Evolutionary conservation across 30 jellyfish, hydroid and myxozoan genomes (phyloP).

Genomic region (Rhopilema esculentum): DNA sequence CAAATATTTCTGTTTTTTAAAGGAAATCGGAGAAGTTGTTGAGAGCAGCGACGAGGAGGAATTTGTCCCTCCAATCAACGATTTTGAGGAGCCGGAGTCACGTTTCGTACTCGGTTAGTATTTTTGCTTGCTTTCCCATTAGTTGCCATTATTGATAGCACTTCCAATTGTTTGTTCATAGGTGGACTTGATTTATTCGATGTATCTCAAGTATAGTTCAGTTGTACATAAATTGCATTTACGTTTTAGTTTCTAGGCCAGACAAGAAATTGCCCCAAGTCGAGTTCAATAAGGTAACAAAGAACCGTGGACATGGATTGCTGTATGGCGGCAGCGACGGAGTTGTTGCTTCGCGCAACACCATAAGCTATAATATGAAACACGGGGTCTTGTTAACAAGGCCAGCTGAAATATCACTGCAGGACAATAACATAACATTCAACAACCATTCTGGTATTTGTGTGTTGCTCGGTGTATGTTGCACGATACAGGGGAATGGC

Average conservation of each 20-base stretch:
- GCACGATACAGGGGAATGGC: conserved; percentile 87
- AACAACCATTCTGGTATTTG: conserved; percentile 72
- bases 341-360: conserved; percentile 81
- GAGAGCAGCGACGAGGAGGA: conserved; percentile 92
- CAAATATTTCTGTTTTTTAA: neutral
- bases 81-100: conserved; percentile 87
- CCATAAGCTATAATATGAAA: conserved; percentile 52
- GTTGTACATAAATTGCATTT: neutral
- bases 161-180: too few species aligned
- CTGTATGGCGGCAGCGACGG: conserved; percentile 90
- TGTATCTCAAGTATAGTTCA: too few species aligned
- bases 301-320: conserved; percentile 86
- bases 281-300: conserved; percentile 71
- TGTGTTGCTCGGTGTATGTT: conserved; percentile 74
- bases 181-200: too few species aligned
- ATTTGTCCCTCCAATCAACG: conserved; percentile 67
- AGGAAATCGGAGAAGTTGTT: conserved; percentile 71
- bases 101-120: conserved; percentile 77
- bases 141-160: too few species aligned
- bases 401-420: conserved; percentile 79
- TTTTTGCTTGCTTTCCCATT: neutral
- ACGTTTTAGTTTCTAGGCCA: conserved; percentile 77
- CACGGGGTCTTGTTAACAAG: conserved; percentile 79
- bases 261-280: conserved; percentile 88
- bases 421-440: conserved; percentile 60